Evolutionary conservation across 2,113 vertebrate species (phyloP), one percentile per base, ranked within the genome.

Genomic region (Heliornis fulica): DNA sequence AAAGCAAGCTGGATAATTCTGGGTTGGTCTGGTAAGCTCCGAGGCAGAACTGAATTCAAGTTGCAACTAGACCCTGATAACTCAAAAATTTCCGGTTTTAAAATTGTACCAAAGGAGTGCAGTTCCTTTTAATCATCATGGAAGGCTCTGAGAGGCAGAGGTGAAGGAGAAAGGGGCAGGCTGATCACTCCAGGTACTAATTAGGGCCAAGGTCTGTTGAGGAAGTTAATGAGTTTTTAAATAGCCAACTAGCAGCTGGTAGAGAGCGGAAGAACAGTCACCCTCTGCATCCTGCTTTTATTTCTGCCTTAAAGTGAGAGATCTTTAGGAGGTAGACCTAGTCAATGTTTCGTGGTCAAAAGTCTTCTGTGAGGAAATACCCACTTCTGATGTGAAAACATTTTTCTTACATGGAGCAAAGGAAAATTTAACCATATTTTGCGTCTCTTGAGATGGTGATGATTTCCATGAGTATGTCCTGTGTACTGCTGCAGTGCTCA

Each of bases 141-240:
- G 71, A 75, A 84, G n/a, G 28, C 13, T 81, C 22, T 60, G 46
- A 88, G 65, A 50, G 40, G 57, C 69, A 88, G 74, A 84, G 66
- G 70, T 66, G 65, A 94, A 83, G 72, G 64, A 78, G 34, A 75
- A 91, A 68, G 65, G 31, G 79, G 66, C 81, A 91, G 61, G 15
- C 7, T 74, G 60, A 51, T 70, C 40, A 65, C 38, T 34, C 31
- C 43, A 90, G 46, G 59, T 26, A 92, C 70, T 93, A 93, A 93
- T 95, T 88, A 92, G 76, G 86, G 86, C 45, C 69, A 94, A 94
- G 81, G 93, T 96, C 89, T 83, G 28, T 68, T 93, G 78, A 34
- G 51, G 48, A 89, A 96, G 91, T 94, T 96, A 96, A 96, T 95
- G 70, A 93, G 87, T 95, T 91, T 93, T 93, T 94, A 97, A 95